phyloP scores from a whole-genome alignment of 2,888 invertebrate species.

The Allacma fusca region DNA sequence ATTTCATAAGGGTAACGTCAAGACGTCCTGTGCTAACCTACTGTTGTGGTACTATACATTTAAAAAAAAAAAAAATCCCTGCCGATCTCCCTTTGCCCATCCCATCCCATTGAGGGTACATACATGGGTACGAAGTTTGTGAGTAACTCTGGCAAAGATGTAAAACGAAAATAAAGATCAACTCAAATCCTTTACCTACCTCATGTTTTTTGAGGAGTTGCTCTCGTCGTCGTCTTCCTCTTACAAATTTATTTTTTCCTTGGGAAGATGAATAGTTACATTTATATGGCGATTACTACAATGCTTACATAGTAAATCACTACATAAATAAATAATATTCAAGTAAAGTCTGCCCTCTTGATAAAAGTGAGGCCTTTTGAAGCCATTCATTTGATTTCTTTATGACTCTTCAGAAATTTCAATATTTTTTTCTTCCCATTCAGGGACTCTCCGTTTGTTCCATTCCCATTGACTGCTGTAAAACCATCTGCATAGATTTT shows the following conservation, averaged over 20 bases:
- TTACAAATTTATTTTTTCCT: not conserved
- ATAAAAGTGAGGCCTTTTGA: slow-evolving; percentile 21
- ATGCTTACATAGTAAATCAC: not conserved
- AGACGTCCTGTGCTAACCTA: not conserved
- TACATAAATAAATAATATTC: slow-evolving; percentile 5
- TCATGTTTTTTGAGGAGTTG: slow-evolving; percentile 18
- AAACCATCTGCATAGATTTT: too few species aligned
- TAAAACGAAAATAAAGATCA: slow-evolving; percentile 32
- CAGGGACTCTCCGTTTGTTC: not conserved
- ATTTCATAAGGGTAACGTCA: slow-evolving; percentile 6
- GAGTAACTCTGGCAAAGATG: not conserved
- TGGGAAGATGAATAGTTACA: slow-evolving; percentile 10
- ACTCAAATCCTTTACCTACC: slow-evolving; percentile 42
- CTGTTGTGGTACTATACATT: too few species aligned
- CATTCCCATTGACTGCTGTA: not conserved
- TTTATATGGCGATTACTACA: not conserved
- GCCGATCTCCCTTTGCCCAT: not conserved
- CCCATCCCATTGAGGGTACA: not conserved
- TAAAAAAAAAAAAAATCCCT: not conserved
- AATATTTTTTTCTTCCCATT: not conserved
- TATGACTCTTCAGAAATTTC: slow-evolving; percentile 22
- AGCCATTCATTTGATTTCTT: slow-evolving; percentile 19
- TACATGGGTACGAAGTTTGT: not conserved
- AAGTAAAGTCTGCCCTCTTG: not conserved
- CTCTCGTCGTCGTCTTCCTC: not conserved